A percentile compares a stretch with the other conserved stretches of the same genome.
Evolutionary conservation across 1,140 invertebrate species (phyloP).

Genomic region (Bombus sylvicola): DNA sequence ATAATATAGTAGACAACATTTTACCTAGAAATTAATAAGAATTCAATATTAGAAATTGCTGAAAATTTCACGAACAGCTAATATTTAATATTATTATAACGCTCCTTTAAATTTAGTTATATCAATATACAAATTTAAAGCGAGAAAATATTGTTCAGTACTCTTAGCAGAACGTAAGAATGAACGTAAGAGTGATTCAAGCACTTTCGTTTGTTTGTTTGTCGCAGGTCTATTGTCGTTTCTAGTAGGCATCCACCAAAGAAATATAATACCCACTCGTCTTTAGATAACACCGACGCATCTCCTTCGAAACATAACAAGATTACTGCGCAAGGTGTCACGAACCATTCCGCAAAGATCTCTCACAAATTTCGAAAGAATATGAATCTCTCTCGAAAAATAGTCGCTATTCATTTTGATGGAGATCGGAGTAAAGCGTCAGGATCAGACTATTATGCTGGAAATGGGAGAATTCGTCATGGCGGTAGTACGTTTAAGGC

Average conservation of each 20-base stretch:
- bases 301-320: background rate
- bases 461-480: constrained; percentile 83
- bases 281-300: constrained; percentile 12
- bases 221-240: constrained; percentile 13
- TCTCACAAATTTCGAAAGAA: constrained; percentile 46
- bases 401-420: constrained; percentile 75
- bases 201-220: background rate
- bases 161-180: background rate
- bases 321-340: background rate
- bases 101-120: background rate
- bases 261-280: constrained; percentile 51
- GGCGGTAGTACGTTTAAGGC: constrained; percentile 80
- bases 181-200: background rate
- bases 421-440: constrained; percentile 71
- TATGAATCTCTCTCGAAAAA: constrained; percentile 60
- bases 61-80: background rate
- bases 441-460: constrained; percentile 72
- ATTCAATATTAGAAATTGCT: background rate
- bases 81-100: background rate
- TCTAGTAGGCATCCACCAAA: constrained; percentile 53
- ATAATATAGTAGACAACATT: background rate
- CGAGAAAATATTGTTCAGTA: background rate
- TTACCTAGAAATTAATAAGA: background rate
- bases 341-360: background rate
- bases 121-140: background rate